A percentile compares a stretch with the other conserved stretches of the same genome.
phyloP scores from a whole-genome alignment of 2,113 vertebrate species.

The Lampris incognitus region DNA sequence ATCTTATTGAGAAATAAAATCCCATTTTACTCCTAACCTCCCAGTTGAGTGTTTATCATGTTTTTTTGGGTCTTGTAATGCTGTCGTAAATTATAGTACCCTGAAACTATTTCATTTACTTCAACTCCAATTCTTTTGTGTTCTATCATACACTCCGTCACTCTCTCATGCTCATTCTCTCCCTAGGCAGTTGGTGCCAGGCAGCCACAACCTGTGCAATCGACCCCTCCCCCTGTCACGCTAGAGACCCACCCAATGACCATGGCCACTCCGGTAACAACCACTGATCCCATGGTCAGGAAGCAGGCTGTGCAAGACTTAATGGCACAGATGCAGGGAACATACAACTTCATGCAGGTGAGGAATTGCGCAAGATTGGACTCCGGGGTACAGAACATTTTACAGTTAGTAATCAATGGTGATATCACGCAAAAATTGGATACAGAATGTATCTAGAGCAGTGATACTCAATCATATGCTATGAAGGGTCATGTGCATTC shows the following conservation, averaged over 20 bases:
- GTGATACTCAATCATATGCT: too few species aligned
- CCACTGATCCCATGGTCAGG: conserved; percentile 90
- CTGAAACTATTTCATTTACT: not conserved
- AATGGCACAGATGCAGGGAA: conserved; percentile 98
- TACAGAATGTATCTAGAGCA: too few species aligned
- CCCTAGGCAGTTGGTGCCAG: conserved; percentile 67
- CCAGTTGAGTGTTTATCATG: not conserved
- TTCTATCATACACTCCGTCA: not conserved
- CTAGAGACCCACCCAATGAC: conserved; percentile 87
- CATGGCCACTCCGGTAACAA: conserved; percentile 85
- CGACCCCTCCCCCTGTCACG: conserved; percentile 84
- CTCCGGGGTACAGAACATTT: not conserved
- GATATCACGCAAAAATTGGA: too few species aligned
- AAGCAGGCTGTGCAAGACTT: conserved; percentile 96
- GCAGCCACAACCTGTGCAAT: conserved; percentile 69
- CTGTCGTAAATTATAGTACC: not conserved
- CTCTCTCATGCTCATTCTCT: not conserved
- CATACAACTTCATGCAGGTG: conserved; percentile 99
- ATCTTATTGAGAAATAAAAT: not conserved
- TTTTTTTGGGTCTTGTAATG: not conserved
- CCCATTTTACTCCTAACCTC: not conserved
- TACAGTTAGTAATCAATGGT: not conserved
- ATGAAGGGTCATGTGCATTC: too few species aligned
- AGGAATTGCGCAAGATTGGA: not conserved
- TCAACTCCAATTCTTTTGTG: not conserved